phyloP scores from a whole-genome alignment of 1,140 invertebrate species.

The Tetranychus urticae region DNA sequence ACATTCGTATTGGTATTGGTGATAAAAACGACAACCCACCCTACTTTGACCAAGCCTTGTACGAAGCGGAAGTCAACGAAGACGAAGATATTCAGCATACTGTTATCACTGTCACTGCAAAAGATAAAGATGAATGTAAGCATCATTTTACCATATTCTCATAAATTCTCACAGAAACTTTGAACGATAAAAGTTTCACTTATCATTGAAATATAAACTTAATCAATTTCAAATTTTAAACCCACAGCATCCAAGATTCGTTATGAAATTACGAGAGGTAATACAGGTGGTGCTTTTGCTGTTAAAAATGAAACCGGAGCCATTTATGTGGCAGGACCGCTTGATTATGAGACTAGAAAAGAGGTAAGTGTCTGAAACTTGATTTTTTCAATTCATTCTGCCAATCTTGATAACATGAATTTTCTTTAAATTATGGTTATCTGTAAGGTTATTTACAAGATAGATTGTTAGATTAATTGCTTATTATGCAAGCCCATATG shows the following conservation, averaged over 20 bases:
- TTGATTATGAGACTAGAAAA: conserved; percentile 75
- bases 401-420: no score
- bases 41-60: conserved; percentile 82
- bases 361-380: conserved; percentile 33
- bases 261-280: conserved; percentile 95
- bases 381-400: no score
- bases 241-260: conserved; percentile 80
- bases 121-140: conserved; percentile 95
- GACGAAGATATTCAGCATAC: conserved; percentile 92
- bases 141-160: conserved; percentile 15
- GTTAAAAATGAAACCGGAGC: conserved; percentile 91
- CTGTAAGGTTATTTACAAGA: no score
- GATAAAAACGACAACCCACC: conserved; percentile 23
- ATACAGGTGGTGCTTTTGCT: conserved; percentile 74
- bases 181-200: neutral
- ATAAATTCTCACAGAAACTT: neutral
- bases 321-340: conserved; percentile 80
- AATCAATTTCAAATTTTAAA: neutral
- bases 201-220: neutral
- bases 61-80: conserved; percentile 88
- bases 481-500: no score
- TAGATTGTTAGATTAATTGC: no score
- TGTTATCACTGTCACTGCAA: conserved; percentile 85
- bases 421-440: no score
- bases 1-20: conserved; percentile 29